These are phyloP conservation scores for Stenodema calcarata DNA, from an alignment of 2,888 invertebrate species.

Conservation along the genomic window DNA sequence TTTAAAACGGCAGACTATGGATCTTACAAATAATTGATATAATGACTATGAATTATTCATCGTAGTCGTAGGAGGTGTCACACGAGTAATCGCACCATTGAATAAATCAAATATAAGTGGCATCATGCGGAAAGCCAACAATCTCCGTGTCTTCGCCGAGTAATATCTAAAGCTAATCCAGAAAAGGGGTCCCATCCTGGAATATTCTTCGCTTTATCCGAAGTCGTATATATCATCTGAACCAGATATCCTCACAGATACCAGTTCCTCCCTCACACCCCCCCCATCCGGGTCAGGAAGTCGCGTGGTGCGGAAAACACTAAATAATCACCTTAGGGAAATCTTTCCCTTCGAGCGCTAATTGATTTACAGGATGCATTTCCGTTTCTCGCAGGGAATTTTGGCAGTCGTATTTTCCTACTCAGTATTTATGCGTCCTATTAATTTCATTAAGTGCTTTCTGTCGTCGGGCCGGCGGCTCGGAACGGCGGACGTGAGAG, in stretches of 20 bases:
- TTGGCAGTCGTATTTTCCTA: not conserved
- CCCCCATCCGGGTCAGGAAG: not conserved
- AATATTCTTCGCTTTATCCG: not conserved
- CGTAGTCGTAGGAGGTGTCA: too few species aligned
- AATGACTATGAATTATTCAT: too few species aligned
- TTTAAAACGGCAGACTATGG: too few species aligned
- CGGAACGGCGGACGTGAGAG: not conserved
- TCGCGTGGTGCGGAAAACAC: not conserved
- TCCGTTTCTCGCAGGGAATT: not conserved
- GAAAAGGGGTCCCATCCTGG: not conserved
- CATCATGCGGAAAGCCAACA: not conserved
- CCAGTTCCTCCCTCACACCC: not conserved
- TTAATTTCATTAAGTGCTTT: slow-evolving; percentile 2
- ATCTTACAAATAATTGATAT: too few species aligned
- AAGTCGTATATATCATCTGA: not conserved
- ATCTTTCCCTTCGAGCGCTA: not conserved
- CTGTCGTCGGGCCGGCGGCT: not conserved
- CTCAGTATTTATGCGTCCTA: not conserved
- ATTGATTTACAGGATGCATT: not conserved
- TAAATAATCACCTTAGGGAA: not conserved
- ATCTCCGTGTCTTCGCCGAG: not conserved
- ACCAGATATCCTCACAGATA: not conserved
- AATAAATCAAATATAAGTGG: not conserved
- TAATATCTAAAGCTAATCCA: not conserved
- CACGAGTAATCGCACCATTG: too few species aligned